phyloP scores from a whole-genome alignment of 2,113 vertebrate species.

The Malaclemys terrapin region DNA sequence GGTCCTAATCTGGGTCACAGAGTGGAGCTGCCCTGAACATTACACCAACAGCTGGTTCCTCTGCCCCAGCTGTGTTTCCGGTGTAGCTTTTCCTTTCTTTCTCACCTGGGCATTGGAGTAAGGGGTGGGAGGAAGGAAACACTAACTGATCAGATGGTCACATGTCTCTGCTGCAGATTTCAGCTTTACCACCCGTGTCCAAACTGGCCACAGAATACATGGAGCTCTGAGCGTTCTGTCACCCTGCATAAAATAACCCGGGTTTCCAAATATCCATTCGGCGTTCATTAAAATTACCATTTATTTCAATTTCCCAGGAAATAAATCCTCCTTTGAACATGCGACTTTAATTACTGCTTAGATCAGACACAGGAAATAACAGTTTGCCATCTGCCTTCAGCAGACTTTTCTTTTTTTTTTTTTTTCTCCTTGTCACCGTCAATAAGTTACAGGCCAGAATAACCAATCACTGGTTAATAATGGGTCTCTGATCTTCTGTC shows the following conservation, averaged over 20 bases:
- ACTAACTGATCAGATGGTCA: background rate
- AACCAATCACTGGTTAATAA: background rate
- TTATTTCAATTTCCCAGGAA: background rate
- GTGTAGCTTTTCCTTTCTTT: background rate
- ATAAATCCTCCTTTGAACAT: background rate
- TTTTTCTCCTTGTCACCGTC: fast-evolving
- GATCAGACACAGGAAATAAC: background rate
- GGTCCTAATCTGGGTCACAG: background rate
- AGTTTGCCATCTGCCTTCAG: background rate
- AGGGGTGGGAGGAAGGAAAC: background rate
- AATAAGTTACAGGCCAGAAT: background rate
- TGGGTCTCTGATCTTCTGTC: background rate
- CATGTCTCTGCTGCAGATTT: background rate
- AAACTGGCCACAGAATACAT: background rate
- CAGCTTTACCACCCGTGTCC: background rate
- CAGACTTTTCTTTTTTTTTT: background rate
- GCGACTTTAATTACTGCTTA: background rate
- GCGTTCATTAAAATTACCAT: fast-evolving
- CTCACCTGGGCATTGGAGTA: background rate
- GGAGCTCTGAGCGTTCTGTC: background rate
- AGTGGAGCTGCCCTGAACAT: background rate
- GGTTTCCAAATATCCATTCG: background rate
- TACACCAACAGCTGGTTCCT: background rate
- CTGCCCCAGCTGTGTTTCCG: background rate
- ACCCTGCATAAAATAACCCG: fast-evolving